These are phyloP conservation scores for Diloba caeruleocephala DNA, from an alignment of 2,888 invertebrate species.

Conservation along the genomic window DNA sequence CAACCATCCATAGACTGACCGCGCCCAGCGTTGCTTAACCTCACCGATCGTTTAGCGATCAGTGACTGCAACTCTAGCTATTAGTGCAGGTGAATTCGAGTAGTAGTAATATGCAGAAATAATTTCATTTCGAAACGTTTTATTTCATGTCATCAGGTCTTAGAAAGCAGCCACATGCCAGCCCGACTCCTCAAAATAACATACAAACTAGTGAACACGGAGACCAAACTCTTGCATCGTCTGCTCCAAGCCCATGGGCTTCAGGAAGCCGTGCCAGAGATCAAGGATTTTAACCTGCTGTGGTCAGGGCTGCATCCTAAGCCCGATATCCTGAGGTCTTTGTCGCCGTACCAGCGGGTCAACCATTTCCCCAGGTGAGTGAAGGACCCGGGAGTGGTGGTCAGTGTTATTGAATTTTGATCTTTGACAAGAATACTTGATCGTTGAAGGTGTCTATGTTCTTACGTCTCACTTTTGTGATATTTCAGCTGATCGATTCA, in stretches of 20 bases:
- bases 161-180: slow-evolving; percentile 89
- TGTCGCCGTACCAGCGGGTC: slow-evolving; percentile 96
- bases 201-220: slow-evolving; percentile 94
- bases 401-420: slow-evolving; percentile 45
- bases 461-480: too few species aligned
- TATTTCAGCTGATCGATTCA: too few species aligned
- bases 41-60: too few species aligned
- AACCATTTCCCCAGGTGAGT: slow-evolving; percentile 97
- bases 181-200: slow-evolving; percentile 92
- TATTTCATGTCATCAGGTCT: slow-evolving; percentile 63
- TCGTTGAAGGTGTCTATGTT: too few species aligned
- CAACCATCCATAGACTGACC: too few species aligned
- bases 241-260: slow-evolving; percentile 94
- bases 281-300: slow-evolving; percentile 95
- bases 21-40: too few species aligned
- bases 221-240: slow-evolving; percentile 93
- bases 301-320: slow-evolving; percentile 98
- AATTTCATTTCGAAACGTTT: not conserved
- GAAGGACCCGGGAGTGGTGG: slow-evolving; percentile 20
- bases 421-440: too few species aligned
- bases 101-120: too few species aligned
- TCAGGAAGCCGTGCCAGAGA: slow-evolving; percentile 88
- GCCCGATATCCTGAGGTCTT: slow-evolving; percentile 94
- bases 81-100: too few species aligned
- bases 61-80: too few species aligned